Percentiles rank a stretch among this genome's conserved stretches.
Conservation (phyloP, 37 sponge, comb jelly and placozoan genomes). For the Oopsacas minuta region DNA sequence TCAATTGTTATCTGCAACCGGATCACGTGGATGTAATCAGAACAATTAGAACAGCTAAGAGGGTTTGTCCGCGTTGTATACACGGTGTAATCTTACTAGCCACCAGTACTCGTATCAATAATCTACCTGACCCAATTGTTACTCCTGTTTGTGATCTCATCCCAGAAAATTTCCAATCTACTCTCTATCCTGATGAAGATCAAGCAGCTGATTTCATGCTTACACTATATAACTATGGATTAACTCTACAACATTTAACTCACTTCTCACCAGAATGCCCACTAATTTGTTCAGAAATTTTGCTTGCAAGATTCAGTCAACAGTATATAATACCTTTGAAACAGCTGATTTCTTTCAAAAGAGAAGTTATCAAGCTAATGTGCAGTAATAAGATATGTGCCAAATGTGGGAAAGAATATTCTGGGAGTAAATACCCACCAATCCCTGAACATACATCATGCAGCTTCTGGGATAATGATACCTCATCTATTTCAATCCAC, state of each 20-base stretch:
- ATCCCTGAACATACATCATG: background rate
- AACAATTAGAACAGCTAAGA: background rate
- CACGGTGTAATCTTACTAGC: background rate
- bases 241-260: background rate
- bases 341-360: background rate
- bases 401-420: background rate
- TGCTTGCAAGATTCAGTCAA: background rate
- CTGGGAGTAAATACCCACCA: background rate
- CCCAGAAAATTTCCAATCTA: background rate
- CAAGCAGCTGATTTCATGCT: slow-evolving; percentile 16
- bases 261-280: background rate
- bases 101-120: background rate
- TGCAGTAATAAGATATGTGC: background rate
- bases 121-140: background rate
- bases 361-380: background rate
- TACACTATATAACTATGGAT: background rate
- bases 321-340: background rate
- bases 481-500: background rate
- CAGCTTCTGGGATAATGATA: background rate
- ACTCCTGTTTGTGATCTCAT: background rate
- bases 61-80: background rate
- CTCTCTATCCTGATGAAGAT: background rate
- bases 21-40: background rate
- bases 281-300: background rate
- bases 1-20: background rate